Evolutionary conservation across 2,113 vertebrate genomes (phyloP), one percentile per base, ranked within the genome.

Genomic region (Melanotaenia duboulayi): DNA sequence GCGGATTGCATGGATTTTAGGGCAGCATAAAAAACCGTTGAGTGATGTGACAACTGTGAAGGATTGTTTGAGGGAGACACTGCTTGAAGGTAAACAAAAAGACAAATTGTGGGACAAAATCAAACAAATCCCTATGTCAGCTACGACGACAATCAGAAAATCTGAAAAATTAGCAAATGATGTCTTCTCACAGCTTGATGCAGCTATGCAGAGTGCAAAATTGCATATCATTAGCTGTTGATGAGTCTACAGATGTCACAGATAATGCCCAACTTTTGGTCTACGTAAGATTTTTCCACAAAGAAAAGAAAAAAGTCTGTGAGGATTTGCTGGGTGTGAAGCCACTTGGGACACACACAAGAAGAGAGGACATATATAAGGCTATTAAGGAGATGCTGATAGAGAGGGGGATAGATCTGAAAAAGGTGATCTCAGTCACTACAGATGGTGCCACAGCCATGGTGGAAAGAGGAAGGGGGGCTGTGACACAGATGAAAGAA

Each of bases 401-500:
- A 6, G 6, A 51, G 50, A 51, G 50, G 20, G 22, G 50, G 3
- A 23, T 51, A 11, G 50, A 51, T 23, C n/a, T 9, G 12, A 51
- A 51, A 11, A 9, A 51, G 50, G 11, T 51, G 8, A 11, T 51
- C 20, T 51, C 20, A 12, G 56, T 58, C 32, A 58, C 56, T n/a
- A 56, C 39, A 32, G 51, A 50, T 50, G 48, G 48, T 20, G 48
- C 48, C 11, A 19, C n/a, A 20, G 19, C 48, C 19, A 50, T 50
- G 52, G 22, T 57, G 17, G 52, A 39, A 56, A 56, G 20, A 68
- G n/a, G 52, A 65, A 13, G 22, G 19, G 39, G 24, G 24, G 23
- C 57, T 51, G 50, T 55, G 39, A 0, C 59, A 13, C 23, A 24
- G n/a, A 51, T 59, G 54, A 65, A 25, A 73, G 40, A 64, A 9